A percentile compares a stretch with the other conserved stretches of the same genome.
Evolutionary conservation across 1,140 invertebrate genomes (phyloP).

Genomic region (Bombus waltoni): DNA sequence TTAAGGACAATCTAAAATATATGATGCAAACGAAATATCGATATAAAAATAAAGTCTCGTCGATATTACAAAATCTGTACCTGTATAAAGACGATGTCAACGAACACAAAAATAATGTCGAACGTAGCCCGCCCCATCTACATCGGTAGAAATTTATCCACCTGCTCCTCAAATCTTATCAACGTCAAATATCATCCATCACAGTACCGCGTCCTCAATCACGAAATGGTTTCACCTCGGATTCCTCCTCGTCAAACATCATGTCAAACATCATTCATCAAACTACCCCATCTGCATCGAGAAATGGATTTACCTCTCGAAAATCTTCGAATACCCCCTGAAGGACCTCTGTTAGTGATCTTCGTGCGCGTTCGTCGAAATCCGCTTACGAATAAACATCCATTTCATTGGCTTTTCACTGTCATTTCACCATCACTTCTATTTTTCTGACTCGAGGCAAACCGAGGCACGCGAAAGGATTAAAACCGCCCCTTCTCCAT

Average conservation of each 20-base stretch:
- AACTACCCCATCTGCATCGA: not conserved
- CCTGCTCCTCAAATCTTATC: not conserved
- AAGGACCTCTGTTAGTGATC: not conserved
- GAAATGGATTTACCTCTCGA: not conserved
- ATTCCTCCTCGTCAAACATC: not conserved
- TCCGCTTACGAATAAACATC: constrained; percentile 72
- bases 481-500: constrained; percentile 51
- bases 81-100: too few species aligned
- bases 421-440: constrained; percentile 71
- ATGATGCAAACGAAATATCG: too few species aligned
- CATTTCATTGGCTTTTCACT: constrained; percentile 54
- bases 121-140: not conserved
- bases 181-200: not conserved
- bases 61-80: too few species aligned
- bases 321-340: not conserved
- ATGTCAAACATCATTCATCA: not conserved
- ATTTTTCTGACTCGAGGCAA: constrained; percentile 71
- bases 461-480: constrained; percentile 72
- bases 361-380: constrained; percentile 60
- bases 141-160: too few species aligned
- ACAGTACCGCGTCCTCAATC: not conserved
- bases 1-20: too few species aligned
- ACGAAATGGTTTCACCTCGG: not conserved
- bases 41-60: too few species aligned
- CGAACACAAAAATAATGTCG: too few species aligned